phyloP scores from a whole-genome alignment of 2,113 vertebrate species.

The Pachyramphus minor region DNA sequence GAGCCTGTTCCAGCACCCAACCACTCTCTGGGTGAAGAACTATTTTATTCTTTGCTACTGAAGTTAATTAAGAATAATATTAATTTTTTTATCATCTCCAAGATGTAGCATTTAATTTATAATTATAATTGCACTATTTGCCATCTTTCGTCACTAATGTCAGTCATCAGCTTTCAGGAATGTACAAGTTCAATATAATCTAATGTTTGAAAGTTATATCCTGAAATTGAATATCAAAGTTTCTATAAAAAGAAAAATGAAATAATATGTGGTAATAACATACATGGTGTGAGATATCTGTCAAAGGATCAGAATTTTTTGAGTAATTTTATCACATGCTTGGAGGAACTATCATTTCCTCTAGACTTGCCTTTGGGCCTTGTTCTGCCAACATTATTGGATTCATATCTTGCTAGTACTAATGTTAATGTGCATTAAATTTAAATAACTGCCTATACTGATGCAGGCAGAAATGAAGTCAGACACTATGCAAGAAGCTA shows the following conservation, averaged over 20 bases:
- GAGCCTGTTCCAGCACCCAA: not conserved
- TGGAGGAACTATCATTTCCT: not conserved
- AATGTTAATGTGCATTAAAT: not conserved
- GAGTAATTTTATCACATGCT: not conserved
- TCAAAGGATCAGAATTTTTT: not conserved
- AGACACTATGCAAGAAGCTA: not conserved
- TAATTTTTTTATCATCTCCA: not conserved
- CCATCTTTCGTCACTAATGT: not conserved
- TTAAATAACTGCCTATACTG: not conserved
- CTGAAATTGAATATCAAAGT: not conserved
- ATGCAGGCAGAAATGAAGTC: not conserved
- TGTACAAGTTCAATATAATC: not conserved
- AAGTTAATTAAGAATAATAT: conserved; percentile 5
- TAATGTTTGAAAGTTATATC: not conserved
- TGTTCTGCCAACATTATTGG: not conserved
- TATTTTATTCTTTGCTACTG: not conserved
- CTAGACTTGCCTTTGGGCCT: not conserved
- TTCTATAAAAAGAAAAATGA: not conserved
- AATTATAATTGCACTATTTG: conserved; percentile 23
- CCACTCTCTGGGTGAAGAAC: not conserved
- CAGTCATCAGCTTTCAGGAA: not conserved
- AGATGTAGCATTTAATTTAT: not conserved
- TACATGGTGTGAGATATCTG: not conserved
- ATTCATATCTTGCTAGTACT: not conserved
- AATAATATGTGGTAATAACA: not conserved